phyloP scores from a whole-genome alignment of 2,797 vertebrate genomes.

The Ambastaia sidthimunki region DNA sequence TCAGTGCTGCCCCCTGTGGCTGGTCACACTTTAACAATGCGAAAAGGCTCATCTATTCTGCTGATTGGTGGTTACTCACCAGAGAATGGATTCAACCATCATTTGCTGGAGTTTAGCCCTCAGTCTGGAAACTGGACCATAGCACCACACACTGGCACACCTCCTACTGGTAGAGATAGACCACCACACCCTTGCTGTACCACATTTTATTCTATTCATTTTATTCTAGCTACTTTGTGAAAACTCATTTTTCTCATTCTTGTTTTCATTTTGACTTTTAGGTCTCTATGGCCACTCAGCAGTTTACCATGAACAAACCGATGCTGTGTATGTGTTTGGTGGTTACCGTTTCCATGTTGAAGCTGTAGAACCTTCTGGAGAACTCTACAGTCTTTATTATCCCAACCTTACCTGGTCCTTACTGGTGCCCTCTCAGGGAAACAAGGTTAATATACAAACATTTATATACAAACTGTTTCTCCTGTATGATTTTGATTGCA shows the following conservation, averaged over 20 bases:
- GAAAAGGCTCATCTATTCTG: slow-evolving; percentile 81
- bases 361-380: slow-evolving; percentile 87
- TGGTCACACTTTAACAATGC: slow-evolving; percentile 88
- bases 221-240: not conserved
- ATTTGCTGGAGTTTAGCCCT: slow-evolving; percentile 85
- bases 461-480: not conserved
- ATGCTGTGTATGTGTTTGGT: slow-evolving; percentile 92
- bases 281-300: slow-evolving; percentile 92
- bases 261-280: slow-evolving; percentile 53
- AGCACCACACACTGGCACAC: slow-evolving; percentile 83
- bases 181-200: not conserved
- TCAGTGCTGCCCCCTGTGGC: slow-evolving; percentile 82
- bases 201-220: not conserved
- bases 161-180: slow-evolving; percentile 78
- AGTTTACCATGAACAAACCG: slow-evolving; percentile 89
- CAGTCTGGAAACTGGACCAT: slow-evolving; percentile 84
- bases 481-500: not conserved
- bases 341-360: slow-evolving; percentile 92
- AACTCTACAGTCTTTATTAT: slow-evolving; percentile 90
- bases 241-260: not conserved
- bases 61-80: slow-evolving; percentile 92
- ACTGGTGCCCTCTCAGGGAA: slow-evolving; percentile 88
- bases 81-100: slow-evolving; percentile 91
- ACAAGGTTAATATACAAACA: slow-evolving; percentile 77
- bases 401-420: slow-evolving; percentile 93